Conservation (phyloP, 2,113 vertebrate genomes). For the Ornithorhynchus anatinus region DNA sequence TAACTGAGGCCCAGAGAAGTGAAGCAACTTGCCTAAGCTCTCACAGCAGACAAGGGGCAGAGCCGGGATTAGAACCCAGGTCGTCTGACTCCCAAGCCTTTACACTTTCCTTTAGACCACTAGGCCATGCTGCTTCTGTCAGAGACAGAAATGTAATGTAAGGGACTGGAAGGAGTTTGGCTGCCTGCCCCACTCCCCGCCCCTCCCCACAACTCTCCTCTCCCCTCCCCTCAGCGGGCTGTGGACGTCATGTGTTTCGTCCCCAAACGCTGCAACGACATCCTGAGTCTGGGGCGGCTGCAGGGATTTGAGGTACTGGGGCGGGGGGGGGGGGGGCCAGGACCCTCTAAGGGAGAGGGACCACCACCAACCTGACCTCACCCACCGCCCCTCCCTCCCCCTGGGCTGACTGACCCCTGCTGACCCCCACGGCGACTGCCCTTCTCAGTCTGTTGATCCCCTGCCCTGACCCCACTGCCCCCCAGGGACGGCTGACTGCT, state of each 20-base stretch:
- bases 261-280: slow-evolving; percentile 91
- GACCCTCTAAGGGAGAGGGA: not conserved
- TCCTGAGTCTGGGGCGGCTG: slow-evolving; percentile 92
- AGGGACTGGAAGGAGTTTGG: no score
- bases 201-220: not conserved
- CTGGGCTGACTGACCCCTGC: not conserved
- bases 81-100: no score
- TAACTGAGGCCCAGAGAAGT: no score
- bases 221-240: slow-evolving; percentile 76
- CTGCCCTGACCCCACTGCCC: no score
- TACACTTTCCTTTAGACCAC: no score
- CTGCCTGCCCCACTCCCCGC: not conserved
- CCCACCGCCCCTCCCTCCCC: not conserved
- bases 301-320: slow-evolving; percentile 87
- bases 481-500: slow-evolving; percentile 89
- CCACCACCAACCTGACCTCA: not conserved
- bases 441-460: not conserved
- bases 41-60: no score
- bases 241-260: slow-evolving; percentile 94
- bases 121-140: no score
- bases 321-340: not conserved
- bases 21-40: no score
- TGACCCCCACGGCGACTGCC: not conserved
- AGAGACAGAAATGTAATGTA: no score
- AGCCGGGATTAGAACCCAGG: no score